A percentile compares a stretch with the other conserved stretches of the same genome.
Evolutionary conservation across 2,888 invertebrate genomes (phyloP).

Genomic region (Palloptera scutellata): DNA sequence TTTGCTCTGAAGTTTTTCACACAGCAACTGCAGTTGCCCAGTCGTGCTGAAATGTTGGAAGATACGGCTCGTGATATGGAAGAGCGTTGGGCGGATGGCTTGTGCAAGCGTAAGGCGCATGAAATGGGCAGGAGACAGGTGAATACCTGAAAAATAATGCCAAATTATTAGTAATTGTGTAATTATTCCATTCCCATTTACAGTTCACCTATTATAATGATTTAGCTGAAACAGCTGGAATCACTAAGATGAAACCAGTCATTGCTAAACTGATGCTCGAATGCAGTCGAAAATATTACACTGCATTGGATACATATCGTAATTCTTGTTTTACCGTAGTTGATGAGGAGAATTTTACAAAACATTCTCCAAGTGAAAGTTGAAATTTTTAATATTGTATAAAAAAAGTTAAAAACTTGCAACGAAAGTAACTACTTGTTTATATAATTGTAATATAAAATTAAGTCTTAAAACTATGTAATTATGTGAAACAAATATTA

Average conservation of each 20-base stretch:
- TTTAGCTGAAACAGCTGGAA: conserved; percentile 71
- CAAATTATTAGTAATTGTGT: neutral
- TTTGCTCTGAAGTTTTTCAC: conserved; percentile 73
- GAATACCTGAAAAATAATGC: neutral
- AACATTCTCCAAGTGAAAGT: neutral
- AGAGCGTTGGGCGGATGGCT: conserved; percentile 68
- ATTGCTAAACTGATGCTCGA: conserved; percentile 75
- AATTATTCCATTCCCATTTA: conserved; percentile 8
- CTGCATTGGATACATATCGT: conserved; percentile 70
- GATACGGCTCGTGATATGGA: conserved; percentile 71
- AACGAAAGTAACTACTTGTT: neutral
- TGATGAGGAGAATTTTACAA: conserved; percentile 67
- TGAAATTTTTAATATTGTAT: neutral
- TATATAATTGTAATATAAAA: neutral
- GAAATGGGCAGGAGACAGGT: conserved; percentile 64
- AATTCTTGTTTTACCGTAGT: conserved; percentile 71
- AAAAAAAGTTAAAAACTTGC: neutral
- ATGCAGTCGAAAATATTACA: conserved; percentile 71
- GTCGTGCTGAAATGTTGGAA: conserved; percentile 70
- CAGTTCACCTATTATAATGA: conserved; percentile 75
- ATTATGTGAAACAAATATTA: no score
- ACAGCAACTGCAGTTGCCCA: conserved; percentile 71
- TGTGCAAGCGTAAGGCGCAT: conserved; percentile 73
- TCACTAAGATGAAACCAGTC: conserved; percentile 72
- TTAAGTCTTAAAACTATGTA: no score